Conservation (phyloP, 2,797 vertebrate species). For the Hoplostethus mediterraneus region DNA sequence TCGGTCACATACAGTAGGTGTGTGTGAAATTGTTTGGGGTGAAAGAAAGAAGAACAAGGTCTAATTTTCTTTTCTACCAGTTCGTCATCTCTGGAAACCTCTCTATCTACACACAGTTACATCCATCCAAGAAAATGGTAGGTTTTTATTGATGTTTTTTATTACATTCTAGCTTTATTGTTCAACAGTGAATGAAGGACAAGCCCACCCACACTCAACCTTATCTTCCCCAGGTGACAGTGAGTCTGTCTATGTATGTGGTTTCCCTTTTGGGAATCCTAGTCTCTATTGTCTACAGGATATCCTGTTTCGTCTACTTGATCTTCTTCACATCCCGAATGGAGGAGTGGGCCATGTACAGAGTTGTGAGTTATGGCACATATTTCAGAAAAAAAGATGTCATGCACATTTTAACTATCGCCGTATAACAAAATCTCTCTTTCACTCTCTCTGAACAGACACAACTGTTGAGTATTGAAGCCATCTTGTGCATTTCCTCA, state of each 20-base stretch:
- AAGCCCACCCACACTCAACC: not conserved
- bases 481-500: slow-evolving; percentile 49
- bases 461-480: not conserved
- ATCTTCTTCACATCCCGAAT: fast-evolving
- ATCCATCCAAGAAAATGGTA: slow-evolving; percentile 79
- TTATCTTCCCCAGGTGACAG: slow-evolving; percentile 68
- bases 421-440: not conserved
- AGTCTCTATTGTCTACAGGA: slow-evolving; percentile 40
- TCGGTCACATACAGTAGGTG: not conserved
- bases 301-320: fast-evolving
- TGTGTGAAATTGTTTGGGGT: not conserved
- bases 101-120: slow-evolving; percentile 71
- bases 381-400: not conserved
- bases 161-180: not conserved
- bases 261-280: slow-evolving; percentile 64
- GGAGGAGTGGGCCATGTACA: fast-evolving
- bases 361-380: slow-evolving; percentile 31
- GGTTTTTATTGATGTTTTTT: slow-evolving; percentile 1
- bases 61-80: slow-evolving; percentile 47
- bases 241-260: slow-evolving; percentile 75
- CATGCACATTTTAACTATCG: not conserved
- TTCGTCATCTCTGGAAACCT: slow-evolving; percentile 71
- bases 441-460: slow-evolving; percentile 15
- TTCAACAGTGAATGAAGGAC: not conserved
- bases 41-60: not conserved